These are phyloP conservation scores for Drosophila neoperkinsi DNA, from an alignment of 2,888 invertebrate species.

Conservation along the genomic window DNA sequence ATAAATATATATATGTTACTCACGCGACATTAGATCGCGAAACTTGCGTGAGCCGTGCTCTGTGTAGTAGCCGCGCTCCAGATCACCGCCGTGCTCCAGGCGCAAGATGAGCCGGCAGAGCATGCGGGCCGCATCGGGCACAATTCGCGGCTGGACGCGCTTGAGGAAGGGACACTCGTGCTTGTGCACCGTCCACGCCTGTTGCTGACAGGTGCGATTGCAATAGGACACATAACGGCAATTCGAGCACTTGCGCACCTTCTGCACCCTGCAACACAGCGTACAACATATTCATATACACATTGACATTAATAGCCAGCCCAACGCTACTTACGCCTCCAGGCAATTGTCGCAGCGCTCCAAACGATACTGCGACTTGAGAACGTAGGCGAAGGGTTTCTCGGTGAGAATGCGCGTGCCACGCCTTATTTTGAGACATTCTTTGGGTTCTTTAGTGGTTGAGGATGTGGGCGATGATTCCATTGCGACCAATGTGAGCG, in stretches of 20 bases:
- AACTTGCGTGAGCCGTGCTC: conserved; percentile 90
- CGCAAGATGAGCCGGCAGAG: conserved; percentile 90
- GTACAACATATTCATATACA: not conserved
- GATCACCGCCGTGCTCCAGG: conserved; percentile 88
- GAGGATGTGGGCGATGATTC: conserved; percentile 16
- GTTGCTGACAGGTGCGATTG: conserved; percentile 91
- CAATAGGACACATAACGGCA: conserved; percentile 95
- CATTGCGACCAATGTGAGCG: conserved; percentile 36
- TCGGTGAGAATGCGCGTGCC: conserved; percentile 90
- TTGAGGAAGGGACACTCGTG: conserved; percentile 92
- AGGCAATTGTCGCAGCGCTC: conserved; percentile 92
- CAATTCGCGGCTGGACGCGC: conserved; percentile 89
- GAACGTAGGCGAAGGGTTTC: conserved; percentile 91
- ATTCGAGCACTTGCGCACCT: conserved; percentile 92
- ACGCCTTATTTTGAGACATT: conserved; percentile 66
- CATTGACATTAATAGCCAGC: not conserved
- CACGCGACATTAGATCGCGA: conserved; percentile 96
- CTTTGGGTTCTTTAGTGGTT: not conserved
- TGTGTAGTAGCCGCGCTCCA: conserved; percentile 89
- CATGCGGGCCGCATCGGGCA: conserved; percentile 93
- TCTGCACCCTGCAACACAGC: conserved; percentile 86
- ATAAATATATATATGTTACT: conserved; percentile 81
- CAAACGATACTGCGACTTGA: conserved; percentile 90
- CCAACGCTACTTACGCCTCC: conserved; percentile 87
- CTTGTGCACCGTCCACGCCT: conserved; percentile 93